Conservation (phyloP, 1,140 invertebrate species). For the Pseudoatta argentina region DNA sequence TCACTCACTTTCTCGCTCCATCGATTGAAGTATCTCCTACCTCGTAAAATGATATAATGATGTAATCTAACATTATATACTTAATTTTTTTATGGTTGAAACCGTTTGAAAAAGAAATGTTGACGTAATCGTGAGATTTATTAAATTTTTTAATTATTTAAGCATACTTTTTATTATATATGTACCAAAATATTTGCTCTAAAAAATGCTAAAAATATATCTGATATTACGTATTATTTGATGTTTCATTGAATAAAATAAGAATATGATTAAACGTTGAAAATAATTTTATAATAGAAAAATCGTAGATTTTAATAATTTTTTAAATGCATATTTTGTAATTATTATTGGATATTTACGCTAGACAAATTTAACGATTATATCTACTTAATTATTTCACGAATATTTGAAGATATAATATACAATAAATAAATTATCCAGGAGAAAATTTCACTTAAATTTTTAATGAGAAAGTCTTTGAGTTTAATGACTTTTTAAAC, state of each 20-base stretch:
- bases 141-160: background rate
- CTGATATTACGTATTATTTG: background rate
- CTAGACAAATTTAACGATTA: background rate
- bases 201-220: background rate
- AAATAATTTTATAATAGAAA: background rate
- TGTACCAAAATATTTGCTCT: background rate
- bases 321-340: background rate
- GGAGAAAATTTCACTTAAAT: background rate
- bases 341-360: background rate
- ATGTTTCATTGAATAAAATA: background rate
- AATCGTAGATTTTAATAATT: background rate
- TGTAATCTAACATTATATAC: background rate
- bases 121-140: conserved; percentile 8
- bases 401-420: background rate
- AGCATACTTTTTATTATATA: background rate
- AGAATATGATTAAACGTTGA: conserved; percentile 1
- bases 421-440: background rate
- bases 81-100: background rate
- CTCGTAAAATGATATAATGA: conserved; percentile 2
- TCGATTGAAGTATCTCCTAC: background rate
- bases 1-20: conserved; percentile 1
- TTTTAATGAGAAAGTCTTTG: background rate
- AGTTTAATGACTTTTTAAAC: background rate
- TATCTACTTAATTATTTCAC: background rate
- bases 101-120: background rate